Evolutionary conservation across 2,113 vertebrate species (phyloP).

Genomic region (Petromus typicus): DNA sequence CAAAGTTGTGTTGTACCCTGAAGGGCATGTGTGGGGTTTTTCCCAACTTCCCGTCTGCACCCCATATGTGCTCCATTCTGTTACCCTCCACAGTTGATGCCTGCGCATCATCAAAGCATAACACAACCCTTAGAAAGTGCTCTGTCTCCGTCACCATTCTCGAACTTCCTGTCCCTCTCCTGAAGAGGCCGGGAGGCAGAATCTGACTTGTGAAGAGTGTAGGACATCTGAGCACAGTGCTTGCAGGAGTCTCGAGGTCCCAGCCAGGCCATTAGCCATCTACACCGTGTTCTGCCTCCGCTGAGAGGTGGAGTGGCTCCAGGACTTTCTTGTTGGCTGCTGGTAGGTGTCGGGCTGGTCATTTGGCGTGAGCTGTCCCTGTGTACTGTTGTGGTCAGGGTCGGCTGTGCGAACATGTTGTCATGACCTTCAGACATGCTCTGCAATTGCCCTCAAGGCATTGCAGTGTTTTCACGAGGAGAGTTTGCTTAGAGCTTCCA

Average conservation of each 20-base stretch:
- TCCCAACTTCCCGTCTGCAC: not conserved
- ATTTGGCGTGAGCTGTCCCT: not conserved
- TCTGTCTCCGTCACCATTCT: not conserved
- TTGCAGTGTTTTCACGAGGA: not conserved
- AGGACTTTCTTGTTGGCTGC: not conserved
- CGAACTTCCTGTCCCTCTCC: not conserved
- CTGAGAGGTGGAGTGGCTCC: not conserved
- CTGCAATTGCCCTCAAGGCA: rapidly evolving
- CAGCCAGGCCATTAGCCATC: not conserved
- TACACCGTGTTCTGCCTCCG: not conserved
- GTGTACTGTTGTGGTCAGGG: not conserved
- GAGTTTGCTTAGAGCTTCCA: not conserved
- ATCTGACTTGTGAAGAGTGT: not conserved
- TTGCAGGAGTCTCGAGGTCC: rapidly evolving
- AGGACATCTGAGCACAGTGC: not conserved
- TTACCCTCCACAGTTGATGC: not conserved
- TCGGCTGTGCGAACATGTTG: not conserved
- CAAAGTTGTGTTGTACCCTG: rapidly evolving
- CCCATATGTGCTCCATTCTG: not conserved
- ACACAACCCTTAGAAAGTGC: not conserved
- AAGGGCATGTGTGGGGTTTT: not conserved
- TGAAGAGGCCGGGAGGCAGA: not conserved
- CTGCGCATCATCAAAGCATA: not conserved
- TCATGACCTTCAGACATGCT: not conserved
- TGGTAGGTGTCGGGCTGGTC: not conserved